Evolutionary conservation across 2,888 invertebrate species (phyloP).

Genomic region (Hartigia nigra): DNA sequence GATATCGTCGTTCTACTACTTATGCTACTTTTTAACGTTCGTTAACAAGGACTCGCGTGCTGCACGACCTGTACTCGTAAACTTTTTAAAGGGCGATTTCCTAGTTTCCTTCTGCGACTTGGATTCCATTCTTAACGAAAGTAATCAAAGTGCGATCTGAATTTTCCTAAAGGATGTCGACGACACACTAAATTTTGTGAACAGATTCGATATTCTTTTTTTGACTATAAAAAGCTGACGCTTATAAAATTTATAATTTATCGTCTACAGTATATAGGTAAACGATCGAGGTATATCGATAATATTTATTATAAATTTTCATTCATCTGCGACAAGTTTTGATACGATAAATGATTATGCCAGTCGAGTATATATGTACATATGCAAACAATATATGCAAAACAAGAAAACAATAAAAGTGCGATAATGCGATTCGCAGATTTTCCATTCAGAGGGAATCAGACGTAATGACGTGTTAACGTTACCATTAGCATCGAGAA

Average conservation of each 20-base stretch:
- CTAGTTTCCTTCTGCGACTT: background rate
- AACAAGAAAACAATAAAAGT: background rate
- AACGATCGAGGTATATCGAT: background rate
- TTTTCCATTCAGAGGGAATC: background rate
- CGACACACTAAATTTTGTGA: background rate
- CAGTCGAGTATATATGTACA: background rate
- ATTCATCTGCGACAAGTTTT: background rate
- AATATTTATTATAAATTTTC: background rate
- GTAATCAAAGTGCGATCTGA: background rate
- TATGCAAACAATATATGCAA: background rate
- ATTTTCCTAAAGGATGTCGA: background rate
- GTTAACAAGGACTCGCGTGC: background rate
- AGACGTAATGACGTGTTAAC: background rate
- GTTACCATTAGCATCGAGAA: background rate
- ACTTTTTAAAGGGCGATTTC: background rate
- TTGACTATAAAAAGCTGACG: background rate
- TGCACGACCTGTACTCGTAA: background rate
- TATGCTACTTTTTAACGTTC: background rate
- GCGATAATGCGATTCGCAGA: background rate
- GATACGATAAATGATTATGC: background rate
- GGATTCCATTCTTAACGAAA: background rate
- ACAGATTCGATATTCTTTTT: background rate
- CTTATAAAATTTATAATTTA: background rate
- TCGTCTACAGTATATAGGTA: background rate
- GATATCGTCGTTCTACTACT: background rate